These are phyloP conservation scores for Cavia porcellus DNA, from an alignment of 2,113 vertebrate species.

Conservation along the genomic window DNA sequence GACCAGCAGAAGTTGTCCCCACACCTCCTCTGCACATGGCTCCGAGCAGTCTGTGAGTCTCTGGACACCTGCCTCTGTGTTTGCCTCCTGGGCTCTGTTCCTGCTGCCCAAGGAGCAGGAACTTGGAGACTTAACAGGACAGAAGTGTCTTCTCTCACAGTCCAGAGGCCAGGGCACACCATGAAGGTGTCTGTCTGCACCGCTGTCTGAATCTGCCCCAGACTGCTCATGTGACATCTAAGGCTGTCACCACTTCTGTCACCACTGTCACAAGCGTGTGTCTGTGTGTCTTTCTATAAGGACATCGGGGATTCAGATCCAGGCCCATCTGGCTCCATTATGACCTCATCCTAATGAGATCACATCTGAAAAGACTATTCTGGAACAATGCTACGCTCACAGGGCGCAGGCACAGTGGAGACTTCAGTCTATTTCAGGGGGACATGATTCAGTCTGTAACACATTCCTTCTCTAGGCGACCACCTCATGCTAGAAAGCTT, in stretches of 20 bases:
- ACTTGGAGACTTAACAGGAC: not conserved
- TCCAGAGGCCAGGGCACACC: not conserved
- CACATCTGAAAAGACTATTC: not conserved
- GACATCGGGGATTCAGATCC: not conserved
- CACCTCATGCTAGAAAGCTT: not conserved
- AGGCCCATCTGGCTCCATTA: not conserved
- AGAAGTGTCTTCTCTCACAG: not conserved
- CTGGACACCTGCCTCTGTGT: not conserved
- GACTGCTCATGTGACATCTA: not conserved
- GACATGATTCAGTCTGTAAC: not conserved
- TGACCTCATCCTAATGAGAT: not conserved
- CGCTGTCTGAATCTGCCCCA: not conserved
- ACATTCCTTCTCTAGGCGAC: not conserved
- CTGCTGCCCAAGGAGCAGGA: not conserved
- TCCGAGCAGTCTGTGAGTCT: not conserved
- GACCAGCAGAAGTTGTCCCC: not conserved
- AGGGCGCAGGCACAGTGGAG: not conserved
- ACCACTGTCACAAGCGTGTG: not conserved
- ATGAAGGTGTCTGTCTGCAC: not conserved
- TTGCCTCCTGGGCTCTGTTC: not conserved
- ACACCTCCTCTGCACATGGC: not conserved
- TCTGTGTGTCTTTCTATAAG: not conserved
- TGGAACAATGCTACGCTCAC: not conserved
- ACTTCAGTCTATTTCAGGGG: not conserved
- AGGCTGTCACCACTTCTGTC: not conserved